phyloP scores from a whole-genome alignment of 2,797 vertebrate genomes.

The Epinephelus awoara region DNA sequence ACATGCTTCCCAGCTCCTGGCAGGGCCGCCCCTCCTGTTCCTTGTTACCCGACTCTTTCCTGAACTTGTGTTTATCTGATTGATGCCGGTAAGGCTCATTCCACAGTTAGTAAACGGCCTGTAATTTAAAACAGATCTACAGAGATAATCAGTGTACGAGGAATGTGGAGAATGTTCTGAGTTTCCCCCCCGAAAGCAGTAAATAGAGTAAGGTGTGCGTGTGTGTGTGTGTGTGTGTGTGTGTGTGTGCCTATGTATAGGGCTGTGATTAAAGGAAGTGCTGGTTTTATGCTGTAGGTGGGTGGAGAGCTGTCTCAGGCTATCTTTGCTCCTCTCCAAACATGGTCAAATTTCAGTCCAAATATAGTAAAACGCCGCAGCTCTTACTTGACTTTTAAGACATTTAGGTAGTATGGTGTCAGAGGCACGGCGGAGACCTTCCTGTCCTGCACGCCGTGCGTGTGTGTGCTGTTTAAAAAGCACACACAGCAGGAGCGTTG shows the following conservation, averaged over 20 bases:
- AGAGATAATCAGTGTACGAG: slow-evolving; percentile 18
- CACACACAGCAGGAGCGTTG: slow-evolving; percentile 23
- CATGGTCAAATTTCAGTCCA: slow-evolving; percentile 65
- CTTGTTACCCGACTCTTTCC: slow-evolving; percentile 13
- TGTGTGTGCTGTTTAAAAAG: slow-evolving; percentile 12
- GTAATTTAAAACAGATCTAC: slow-evolving; percentile 27
- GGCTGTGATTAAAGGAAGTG: slow-evolving; percentile 21
- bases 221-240: slow-evolving; percentile 9
- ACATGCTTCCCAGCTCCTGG: slow-evolving; percentile 10
- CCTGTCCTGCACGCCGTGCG: background rate
- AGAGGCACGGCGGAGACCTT: background rate
- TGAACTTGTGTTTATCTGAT: slow-evolving; percentile 41
- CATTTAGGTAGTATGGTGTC: slow-evolving; percentile 20
- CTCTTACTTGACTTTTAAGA: slow-evolving; percentile 41
- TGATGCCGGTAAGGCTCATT: slow-evolving; percentile 7
- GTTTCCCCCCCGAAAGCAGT: slow-evolving; percentile 7
- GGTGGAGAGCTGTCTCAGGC: slow-evolving; percentile 44
- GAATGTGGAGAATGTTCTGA: slow-evolving; percentile 29
- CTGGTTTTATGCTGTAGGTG: slow-evolving; percentile 40
- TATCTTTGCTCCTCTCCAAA: slow-evolving; percentile 54
- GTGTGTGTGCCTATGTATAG: slow-evolving; percentile 7
- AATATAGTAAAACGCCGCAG: slow-evolving; percentile 66
- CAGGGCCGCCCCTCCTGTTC: slow-evolving; percentile 18
- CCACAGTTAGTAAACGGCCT: background rate
- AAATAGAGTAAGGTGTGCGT: slow-evolving; percentile 6